Conservation (phyloP, 2,113 vertebrate genomes). For the Hyla sarda region DNA sequence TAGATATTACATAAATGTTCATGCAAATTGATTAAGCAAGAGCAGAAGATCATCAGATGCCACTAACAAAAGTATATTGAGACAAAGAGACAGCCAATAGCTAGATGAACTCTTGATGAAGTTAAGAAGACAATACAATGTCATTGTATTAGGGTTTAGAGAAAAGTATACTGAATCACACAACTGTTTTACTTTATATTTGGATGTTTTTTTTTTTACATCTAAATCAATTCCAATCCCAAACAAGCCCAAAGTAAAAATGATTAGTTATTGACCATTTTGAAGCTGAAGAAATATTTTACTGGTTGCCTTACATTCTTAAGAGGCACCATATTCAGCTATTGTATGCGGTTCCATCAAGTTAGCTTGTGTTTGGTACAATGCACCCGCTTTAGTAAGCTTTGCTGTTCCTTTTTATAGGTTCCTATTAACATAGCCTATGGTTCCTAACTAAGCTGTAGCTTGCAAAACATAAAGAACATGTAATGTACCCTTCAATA, state of each 20-base stretch:
- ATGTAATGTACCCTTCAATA: not conserved
- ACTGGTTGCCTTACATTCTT: not conserved
- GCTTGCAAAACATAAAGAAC: not conserved
- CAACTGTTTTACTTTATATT: not conserved
- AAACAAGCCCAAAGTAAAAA: not conserved
- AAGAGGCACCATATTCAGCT: not conserved
- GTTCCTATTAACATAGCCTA: not conserved
- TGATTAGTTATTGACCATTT: not conserved
- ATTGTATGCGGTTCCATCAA: not conserved
- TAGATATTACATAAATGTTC: not conserved
- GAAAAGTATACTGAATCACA: not conserved
- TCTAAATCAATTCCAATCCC: no score
- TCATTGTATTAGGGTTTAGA: not conserved
- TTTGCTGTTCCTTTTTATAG: no score
- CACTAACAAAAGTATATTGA: not conserved
- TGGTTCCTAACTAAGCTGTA: not conserved
- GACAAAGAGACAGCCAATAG: not conserved
- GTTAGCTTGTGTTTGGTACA: not conserved
- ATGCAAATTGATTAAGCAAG: conserved; percentile 16
- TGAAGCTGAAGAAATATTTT: not conserved
- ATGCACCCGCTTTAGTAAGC: not conserved
- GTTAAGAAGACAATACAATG: not conserved
- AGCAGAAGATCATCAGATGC: not conserved
- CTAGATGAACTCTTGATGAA: not conserved
- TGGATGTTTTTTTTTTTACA: no score